Evolutionary conservation across 2,113 vertebrate species (phyloP), one percentile per base, ranked within the genome.

Genomic region (Pachyramphus minor): DNA sequence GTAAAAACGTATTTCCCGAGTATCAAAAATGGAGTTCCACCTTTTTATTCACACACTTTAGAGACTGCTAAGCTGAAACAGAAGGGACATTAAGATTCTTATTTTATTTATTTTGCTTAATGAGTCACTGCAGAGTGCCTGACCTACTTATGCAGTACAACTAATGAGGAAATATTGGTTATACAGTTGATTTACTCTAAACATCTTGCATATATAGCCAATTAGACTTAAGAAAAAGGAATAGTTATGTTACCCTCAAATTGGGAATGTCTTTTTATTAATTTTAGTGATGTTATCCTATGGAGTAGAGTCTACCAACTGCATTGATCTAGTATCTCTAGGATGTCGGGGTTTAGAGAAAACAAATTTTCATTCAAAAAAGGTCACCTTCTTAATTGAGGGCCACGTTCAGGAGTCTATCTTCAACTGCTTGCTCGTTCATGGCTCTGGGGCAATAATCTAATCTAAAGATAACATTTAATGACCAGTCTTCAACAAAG

Each of bases 91-190:
- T 93, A 96, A 94, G 75, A 74, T 92, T 78, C 75, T 94, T 95
- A 77, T 96, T 96, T 93, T 30, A 93, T 91, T 95, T 94, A 63
- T 90, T 88, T 96, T 92, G 67, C 62, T 89, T 94, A 95, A 94
- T 82, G 91, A 95, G 71, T 95, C 87, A 91, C 78, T 84, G 84
- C 55, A 80, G 67, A 93, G 47, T 67, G 87, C 87, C 84, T 93
- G 90, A 95, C 79, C 93, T 95, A 97, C 72, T 94, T 96, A 79
- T 90, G 44, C 33, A 81, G 68, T 47, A 67, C 87, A 86, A 52
- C 45, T 86, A 90, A 91, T 77, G 79, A 94, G 87, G 84, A 95
- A 93, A 93, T 30, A 80, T 78, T 89, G 82, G 60, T 81, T 92
- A 90, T 58, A 88, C 75, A 94, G 84, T 77, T 87, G 89, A 95